These are phyloP conservation scores for Myrmecobius fasciatus DNA, from an alignment of 2,113 vertebrate species.

Conservation along the genomic window DNA sequence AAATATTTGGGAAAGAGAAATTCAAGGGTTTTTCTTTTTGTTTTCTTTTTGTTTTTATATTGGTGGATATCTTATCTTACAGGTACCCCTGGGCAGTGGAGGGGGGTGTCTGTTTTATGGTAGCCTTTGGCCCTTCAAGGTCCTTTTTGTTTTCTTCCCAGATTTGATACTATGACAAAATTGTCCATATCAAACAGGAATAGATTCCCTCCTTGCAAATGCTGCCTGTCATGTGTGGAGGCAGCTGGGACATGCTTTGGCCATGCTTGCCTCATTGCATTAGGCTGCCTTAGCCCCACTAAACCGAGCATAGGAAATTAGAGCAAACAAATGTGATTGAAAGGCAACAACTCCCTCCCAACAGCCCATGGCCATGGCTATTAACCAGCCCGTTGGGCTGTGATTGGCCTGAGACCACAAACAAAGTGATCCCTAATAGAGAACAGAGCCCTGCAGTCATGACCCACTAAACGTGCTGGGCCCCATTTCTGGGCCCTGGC, in stretches of 20 bases:
- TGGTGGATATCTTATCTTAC: conserved; percentile 12
- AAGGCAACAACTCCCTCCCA: conserved; percentile 67
- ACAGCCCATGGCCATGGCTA: conserved; percentile 64
- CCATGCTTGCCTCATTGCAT: conserved; percentile 72
- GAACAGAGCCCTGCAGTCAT: conserved; percentile 67
- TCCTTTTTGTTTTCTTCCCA: background rate
- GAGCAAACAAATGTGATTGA: conserved; percentile 76
- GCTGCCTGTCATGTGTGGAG: background rate
- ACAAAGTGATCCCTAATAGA: conserved; percentile 77
- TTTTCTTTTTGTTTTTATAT: conserved; percentile 32
- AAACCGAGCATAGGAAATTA: conserved; percentile 73
- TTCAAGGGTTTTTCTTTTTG: background rate
- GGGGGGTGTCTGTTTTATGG: background rate
- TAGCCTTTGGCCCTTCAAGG: background rate
- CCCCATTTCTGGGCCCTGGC: background rate
- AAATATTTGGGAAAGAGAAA: background rate
- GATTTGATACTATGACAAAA: background rate
- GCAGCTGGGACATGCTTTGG: background rate
- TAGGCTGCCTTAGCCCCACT: conserved; percentile 59
- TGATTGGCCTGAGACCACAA: conserved; percentile 63
- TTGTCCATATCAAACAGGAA: background rate
- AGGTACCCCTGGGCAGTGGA: background rate
- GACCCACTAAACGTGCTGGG: background rate
- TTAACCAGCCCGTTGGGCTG: conserved; percentile 62
- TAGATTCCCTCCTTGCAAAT: background rate